Evolutionary conservation across 30 jellyfish, hydroid and myxozoan genomes (phyloP).

Genomic region (Phacellophora camtschatica): DNA sequence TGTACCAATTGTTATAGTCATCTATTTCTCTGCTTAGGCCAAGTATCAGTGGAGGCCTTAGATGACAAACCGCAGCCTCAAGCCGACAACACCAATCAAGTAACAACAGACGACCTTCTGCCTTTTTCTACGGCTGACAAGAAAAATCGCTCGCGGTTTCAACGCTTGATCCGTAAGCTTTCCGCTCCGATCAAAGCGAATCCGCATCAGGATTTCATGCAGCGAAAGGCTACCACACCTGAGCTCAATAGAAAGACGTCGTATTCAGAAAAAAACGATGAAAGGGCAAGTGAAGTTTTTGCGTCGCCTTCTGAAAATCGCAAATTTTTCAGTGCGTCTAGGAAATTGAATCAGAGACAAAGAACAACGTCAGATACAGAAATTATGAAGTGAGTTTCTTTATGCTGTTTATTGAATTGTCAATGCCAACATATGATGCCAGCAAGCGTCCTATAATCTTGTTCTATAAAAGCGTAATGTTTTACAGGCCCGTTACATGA

Average conservation of each 20-base stretch:
- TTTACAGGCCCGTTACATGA: no score
- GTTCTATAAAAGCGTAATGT: no score
- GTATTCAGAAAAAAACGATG: neutral
- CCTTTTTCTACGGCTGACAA: conserved; percentile 4
- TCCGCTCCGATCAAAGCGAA: conserved; percentile 26
- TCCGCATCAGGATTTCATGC: neutral
- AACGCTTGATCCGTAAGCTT: conserved; percentile 23
- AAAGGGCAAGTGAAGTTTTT: conserved; percentile 15
- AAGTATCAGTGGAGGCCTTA: no score
- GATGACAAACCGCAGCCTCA: neutral
- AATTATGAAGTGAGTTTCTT: conserved; percentile 31
- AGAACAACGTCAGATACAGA: conserved; percentile 75
- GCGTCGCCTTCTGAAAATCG: conserved; percentile 57
- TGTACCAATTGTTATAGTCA: no score
- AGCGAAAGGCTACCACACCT: conserved; percentile 35
- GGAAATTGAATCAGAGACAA: conserved; percentile 40
- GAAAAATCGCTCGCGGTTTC: conserved; percentile 29
- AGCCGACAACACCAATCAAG: neutral
- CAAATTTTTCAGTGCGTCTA: conserved; percentile 22
- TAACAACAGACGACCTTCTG: neutral
- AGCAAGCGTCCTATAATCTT: no score
- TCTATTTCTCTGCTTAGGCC: no score
- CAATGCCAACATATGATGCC: no score
- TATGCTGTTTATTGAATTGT: no score
- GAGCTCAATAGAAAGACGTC: conserved; percentile 8